Conservation (phyloP, 2,113 vertebrate genomes). For the Lagenorhynchus albirostris region DNA sequence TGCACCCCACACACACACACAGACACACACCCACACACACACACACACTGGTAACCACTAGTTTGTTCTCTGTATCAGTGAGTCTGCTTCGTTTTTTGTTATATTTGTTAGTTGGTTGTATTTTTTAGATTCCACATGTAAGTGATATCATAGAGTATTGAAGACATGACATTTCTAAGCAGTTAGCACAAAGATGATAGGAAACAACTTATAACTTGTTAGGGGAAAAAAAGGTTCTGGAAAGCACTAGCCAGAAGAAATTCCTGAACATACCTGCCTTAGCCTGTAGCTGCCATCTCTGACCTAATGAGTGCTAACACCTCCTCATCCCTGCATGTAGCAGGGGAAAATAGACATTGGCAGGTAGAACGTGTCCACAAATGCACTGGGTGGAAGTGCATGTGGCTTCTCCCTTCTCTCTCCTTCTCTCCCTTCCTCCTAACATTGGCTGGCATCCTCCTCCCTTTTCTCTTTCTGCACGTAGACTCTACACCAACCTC, state of each 20-base stretch:
- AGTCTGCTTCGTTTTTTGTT: not conserved
- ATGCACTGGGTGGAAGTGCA: not conserved
- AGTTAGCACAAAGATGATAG: not conserved
- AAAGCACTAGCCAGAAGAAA: not conserved
- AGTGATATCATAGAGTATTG: not conserved
- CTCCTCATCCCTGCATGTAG: too few species aligned
- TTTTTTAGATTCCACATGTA: not conserved
- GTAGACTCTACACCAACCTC: not conserved
- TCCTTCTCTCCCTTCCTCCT: not conserved
- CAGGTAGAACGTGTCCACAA: rapidly evolving
- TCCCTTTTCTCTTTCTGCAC: not conserved
- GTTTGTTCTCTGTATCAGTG: too few species aligned
- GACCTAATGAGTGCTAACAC: not conserved
- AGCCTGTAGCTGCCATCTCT: not conserved
- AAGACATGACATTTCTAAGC: not conserved
- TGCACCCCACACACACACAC: too few species aligned
- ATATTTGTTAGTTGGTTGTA: not conserved
- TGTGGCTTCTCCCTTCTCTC: not conserved
- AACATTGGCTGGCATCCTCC: not conserved
- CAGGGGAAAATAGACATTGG: not conserved
- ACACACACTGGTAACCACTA: too few species aligned
- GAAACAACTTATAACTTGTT: not conserved
- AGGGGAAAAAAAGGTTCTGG: not conserved
- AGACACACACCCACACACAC: too few species aligned
- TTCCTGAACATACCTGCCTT: not conserved